Percentiles rank a stretch among this genome's conserved stretches.
phyloP scores from a whole-genome alignment of 2,888 invertebrate genomes.

The Troides helena region DNA sequence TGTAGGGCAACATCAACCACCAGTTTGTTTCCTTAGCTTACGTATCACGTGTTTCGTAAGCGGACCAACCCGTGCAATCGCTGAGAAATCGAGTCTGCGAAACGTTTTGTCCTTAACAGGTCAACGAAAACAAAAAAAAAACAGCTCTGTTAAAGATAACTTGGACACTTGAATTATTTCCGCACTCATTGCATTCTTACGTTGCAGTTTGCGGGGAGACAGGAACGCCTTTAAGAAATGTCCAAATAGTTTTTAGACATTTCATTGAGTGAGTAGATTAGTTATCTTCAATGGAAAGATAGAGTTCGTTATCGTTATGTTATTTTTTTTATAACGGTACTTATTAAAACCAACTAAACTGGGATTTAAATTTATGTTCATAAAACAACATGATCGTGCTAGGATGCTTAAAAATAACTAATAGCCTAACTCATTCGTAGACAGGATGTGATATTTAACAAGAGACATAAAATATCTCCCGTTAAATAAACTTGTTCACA shows the following conservation, averaged over 20 bases:
- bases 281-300: too few species aligned
- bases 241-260: neutral
- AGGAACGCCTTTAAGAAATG: too few species aligned
- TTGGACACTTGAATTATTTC: neutral
- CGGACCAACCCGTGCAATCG: slow-evolving; percentile 41
- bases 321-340: too few species aligned
- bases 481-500: neutral
- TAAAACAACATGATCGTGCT: neutral
- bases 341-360: too few species aligned
- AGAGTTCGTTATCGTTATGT: too few species aligned
- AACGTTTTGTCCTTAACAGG: slow-evolving; percentile 42
- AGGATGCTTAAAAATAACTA: neutral
- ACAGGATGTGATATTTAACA: neutral
- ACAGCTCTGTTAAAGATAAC: slow-evolving; percentile 6
- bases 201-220: neutral
- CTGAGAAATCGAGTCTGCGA: slow-evolving; percentile 62
- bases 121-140: slow-evolving; percentile 14
- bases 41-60: slow-evolving; percentile 56
- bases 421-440: neutral
- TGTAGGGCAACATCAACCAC: slow-evolving; percentile 44
- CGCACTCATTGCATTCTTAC: neutral
- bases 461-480: neutral
- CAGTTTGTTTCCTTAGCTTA: slow-evolving; percentile 55
- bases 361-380: neutral
- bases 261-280: neutral